Conservation (phyloP, 1,140 invertebrate genomes). For the Pygmarrhopalites habei region DNA sequence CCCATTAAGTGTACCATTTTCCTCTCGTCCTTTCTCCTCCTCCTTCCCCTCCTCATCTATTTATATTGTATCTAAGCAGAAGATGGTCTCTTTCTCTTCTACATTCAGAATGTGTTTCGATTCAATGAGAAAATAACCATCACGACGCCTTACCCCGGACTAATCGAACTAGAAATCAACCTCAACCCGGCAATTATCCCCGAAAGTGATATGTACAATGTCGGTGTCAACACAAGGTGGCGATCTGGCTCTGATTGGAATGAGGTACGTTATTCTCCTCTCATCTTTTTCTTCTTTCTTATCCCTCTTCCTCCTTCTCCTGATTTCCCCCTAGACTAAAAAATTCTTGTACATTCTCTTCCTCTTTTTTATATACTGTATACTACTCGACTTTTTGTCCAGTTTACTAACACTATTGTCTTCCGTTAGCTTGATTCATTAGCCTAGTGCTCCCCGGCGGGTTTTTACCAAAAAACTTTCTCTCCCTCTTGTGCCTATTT, state of each 20-base stretch:
- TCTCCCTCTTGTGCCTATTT: too few species aligned
- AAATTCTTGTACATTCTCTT: too few species aligned
- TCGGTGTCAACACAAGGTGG: conserved; percentile 32
- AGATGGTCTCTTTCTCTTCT: too few species aligned
- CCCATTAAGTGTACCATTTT: conserved; percentile 20
- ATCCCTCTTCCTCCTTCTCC: neutral
- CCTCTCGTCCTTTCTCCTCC: neutral
- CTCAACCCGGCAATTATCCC: conserved; percentile 34
- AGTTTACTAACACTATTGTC: too few species aligned
- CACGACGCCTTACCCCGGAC: conserved; percentile 35
- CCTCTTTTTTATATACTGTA: too few species aligned
- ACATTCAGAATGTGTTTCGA: conserved; percentile 31
- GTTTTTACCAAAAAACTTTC: too few species aligned
- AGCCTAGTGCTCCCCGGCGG: too few species aligned
- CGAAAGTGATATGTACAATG: conserved; percentile 32
- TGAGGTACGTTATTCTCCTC: conserved; percentile 21
- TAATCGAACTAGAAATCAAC: conserved; percentile 37
- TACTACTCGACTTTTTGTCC: too few species aligned
- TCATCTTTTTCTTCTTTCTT: neutral
- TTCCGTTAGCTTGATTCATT: too few species aligned
- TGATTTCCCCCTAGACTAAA: conserved; percentile 25
- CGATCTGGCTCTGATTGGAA: conserved; percentile 34
- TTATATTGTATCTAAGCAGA: too few species aligned
- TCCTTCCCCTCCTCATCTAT: neutral
- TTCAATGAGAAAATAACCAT: conserved; percentile 39